Conservation (phyloP, 1,140 invertebrate species). For the Pseudomyrmex gracilis region DNA sequence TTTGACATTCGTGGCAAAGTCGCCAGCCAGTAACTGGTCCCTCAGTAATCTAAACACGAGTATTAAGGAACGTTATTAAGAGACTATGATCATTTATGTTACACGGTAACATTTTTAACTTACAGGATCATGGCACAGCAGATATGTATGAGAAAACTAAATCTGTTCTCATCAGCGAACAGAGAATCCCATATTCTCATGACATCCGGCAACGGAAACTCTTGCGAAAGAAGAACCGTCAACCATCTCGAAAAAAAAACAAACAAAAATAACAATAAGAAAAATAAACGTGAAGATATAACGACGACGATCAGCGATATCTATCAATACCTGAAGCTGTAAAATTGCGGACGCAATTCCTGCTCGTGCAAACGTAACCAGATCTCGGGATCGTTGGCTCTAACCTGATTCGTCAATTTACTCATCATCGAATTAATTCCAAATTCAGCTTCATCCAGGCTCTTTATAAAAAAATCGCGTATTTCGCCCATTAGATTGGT, state of each 20-base stretch:
- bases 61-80: neutral
- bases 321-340: slow-evolving; percentile 92
- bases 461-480: slow-evolving; percentile 98
- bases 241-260: slow-evolving; percentile 91
- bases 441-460: slow-evolving; percentile 95
- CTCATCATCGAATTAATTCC: slow-evolving; percentile 95
- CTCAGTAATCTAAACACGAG: slow-evolving; percentile 89
- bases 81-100: slow-evolving; percentile 1
- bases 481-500: slow-evolving; percentile 99
- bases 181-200: slow-evolving; percentile 98
- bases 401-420: slow-evolving; percentile 91
- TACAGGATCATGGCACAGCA: slow-evolving; percentile 99
- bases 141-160: slow-evolving; percentile 95
- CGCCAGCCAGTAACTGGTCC: slow-evolving; percentile 92
- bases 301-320: neutral
- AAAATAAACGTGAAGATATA: neutral
- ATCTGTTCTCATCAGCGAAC: slow-evolving; percentile 95
- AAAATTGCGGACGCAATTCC: slow-evolving; percentile 97
- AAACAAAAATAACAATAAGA: slow-evolving; percentile 11
- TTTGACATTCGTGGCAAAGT: slow-evolving; percentile 97
- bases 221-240: slow-evolving; percentile 98
- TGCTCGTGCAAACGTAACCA: slow-evolving; percentile 92
- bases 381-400: slow-evolving; percentile 91
- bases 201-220: slow-evolving; percentile 98
- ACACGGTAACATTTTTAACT: slow-evolving; percentile 83